Evolutionary conservation across 2,888 invertebrate genomes (phyloP).

Genomic region (Heliconius sara): DNA sequence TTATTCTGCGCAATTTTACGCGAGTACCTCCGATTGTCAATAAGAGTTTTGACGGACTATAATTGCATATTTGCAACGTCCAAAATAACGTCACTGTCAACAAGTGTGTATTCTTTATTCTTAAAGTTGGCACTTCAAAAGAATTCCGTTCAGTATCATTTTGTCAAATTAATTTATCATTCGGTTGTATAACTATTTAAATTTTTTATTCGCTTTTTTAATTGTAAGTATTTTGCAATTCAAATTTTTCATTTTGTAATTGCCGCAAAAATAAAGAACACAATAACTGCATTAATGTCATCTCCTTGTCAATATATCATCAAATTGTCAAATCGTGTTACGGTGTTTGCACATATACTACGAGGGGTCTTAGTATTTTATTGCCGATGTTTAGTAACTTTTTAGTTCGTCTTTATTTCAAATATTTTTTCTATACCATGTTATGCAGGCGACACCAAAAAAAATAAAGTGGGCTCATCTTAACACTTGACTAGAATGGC

Average conservation of each 20-base stretch:
- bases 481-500: conserved; percentile 81
- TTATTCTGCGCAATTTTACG: no score
- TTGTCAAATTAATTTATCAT: neutral
- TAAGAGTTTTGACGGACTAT: no score
- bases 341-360: conserved; percentile 52
- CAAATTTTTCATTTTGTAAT: neutral
- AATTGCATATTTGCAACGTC: neutral
- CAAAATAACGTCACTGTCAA: conserved; percentile 1
- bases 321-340: conserved; percentile 51
- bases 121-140: neutral
- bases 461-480: conserved; percentile 65
- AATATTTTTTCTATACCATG: conserved; percentile 69
- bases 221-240: neutral
- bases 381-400: conserved; percentile 71
- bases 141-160: neutral
- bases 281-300: conserved; percentile 19
- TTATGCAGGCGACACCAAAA: conserved; percentile 62
- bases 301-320: conserved; percentile 33
- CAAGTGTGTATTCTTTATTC: neutral
- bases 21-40: no score
- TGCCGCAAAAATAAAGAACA: neutral
- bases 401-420: conserved; percentile 55
- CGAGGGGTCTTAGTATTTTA: conserved; percentile 57
- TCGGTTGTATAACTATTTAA: neutral
- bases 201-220: neutral